Base-by-base conservation (phyloP, 2,888 invertebrate genomes). In the Thereva nobilitata region DNA sequence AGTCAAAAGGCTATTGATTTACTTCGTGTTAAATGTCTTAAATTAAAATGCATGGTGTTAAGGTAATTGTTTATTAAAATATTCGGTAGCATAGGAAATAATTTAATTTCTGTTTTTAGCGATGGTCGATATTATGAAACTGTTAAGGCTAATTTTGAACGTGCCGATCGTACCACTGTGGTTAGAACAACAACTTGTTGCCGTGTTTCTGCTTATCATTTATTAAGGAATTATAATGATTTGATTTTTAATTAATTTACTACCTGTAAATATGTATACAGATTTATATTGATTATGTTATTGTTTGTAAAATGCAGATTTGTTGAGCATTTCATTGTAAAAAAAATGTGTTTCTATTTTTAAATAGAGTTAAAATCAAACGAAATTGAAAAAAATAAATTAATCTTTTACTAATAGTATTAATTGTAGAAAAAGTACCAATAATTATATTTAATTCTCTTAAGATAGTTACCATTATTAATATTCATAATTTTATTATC, bases 71-170 rank as follows among this genome's bases (percentile, higher is more conserved):
- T 38, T 52, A 23, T 41, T 34, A 2, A 37, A 53, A 7, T 7
- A 37, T 37, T 45, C 34, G 9, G n/a, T n/a, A 34, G 4, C 4
- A 42, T 5, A 4, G 10, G 10, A 55, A 40, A 6, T 4, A 9
- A 5, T 52, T 6, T 12, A 1, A 34, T 52, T 52, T 23, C 5
- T 42, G 10, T 52, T 83, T 83, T 55, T 82, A 94, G 97, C 77
- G 99, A 99, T 80, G 99, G 99, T 1, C 92, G 98, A 68, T 99
- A 99, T 82, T 99, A 97, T 79, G 99, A 99, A 83, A 92, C 98
- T 73, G 97, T 97, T 42, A 97, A 98, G 81, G 98, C 98, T 0
- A 99, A 99, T 83, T 99, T 98, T 81, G 98, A 99, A 82, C 87
- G 99, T 75, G 98, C 99, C 1, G 99, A 98, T 82, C 87, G 99